Conservation (phyloP, 2,888 invertebrate genomes). For the Pterostichus madidus region DNA sequence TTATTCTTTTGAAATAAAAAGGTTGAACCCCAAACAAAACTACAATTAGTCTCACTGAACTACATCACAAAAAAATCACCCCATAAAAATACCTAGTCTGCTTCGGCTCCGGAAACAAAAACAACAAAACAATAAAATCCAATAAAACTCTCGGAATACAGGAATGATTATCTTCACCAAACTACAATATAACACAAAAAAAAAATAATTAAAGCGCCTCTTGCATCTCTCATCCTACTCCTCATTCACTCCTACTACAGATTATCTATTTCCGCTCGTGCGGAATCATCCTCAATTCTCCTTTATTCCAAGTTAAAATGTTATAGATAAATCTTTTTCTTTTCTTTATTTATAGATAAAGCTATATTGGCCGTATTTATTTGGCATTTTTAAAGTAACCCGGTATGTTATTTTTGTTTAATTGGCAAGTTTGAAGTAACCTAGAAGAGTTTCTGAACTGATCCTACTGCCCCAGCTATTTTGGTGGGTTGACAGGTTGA, state of each 20-base stretch:
- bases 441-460: no score
- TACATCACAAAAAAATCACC: slow-evolving; percentile 14
- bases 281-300: not conserved
- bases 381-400: no score
- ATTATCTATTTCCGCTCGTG: not conserved
- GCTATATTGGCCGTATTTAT: no score
- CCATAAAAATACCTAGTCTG: slow-evolving; percentile 22
- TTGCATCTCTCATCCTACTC: slow-evolving; percentile 16
- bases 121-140: slow-evolving; percentile 47
- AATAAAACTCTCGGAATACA: slow-evolving; percentile 39
- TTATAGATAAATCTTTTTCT: no score
- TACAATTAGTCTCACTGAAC: slow-evolving; percentile 31
- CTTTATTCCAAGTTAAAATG: not conserved
- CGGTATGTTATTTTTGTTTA: no score
- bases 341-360: no score
- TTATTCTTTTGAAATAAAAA: not conserved
- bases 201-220: slow-evolving; percentile 23
- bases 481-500: no score
- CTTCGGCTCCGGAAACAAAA: slow-evolving; percentile 21
- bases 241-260: not conserved
- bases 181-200: slow-evolving; percentile 41
- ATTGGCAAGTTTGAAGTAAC: no score
- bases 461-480: no score
- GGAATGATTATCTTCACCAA: slow-evolving; percentile 39
- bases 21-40: not conserved